Conservation (phyloP, 2,888 invertebrate genomes). For the Thera obeliscata region DNA sequence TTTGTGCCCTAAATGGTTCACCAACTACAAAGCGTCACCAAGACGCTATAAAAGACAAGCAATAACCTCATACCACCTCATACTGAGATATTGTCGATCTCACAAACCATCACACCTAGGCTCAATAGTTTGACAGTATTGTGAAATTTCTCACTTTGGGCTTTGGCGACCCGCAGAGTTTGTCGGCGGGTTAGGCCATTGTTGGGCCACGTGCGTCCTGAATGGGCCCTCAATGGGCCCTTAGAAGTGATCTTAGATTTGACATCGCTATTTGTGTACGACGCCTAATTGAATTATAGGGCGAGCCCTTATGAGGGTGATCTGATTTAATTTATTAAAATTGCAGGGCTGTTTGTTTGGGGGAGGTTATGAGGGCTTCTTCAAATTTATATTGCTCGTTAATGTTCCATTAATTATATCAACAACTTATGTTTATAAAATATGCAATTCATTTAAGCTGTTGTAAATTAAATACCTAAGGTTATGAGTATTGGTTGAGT, state of each 20-base stretch:
- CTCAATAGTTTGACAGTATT: slow-evolving; percentile 77
- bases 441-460: too few species aligned
- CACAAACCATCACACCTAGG: slow-evolving; percentile 70
- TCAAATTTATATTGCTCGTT: slow-evolving; percentile 8
- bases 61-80: slow-evolving; percentile 73
- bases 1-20: slow-evolving; percentile 58
- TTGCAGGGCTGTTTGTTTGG: slow-evolving; percentile 34
- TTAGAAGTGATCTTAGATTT: slow-evolving; percentile 63
- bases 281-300: slow-evolving; percentile 80
- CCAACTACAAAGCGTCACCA: slow-evolving; percentile 61
- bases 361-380: slow-evolving; percentile 19
- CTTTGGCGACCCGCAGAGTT: slow-evolving; percentile 73
- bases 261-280: slow-evolving; percentile 74
- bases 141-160: slow-evolving; percentile 75
- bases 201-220: slow-evolving; percentile 76
- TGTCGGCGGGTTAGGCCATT: slow-evolving; percentile 68
- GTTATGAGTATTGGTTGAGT: too few species aligned
- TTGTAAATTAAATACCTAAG: too few species aligned
- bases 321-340: slow-evolving; percentile 63
- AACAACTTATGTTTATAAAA: not conserved
- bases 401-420: not conserved
- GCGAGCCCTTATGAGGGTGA: slow-evolving; percentile 63
- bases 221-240: slow-evolving; percentile 61
- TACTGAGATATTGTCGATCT: slow-evolving; percentile 71
- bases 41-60: slow-evolving; percentile 59